A percentile compares a stretch with the other conserved stretches of the same genome.
phyloP scores from a whole-genome alignment of 2,113 vertebrate species.

The Notarius quadriscutis region DNA sequence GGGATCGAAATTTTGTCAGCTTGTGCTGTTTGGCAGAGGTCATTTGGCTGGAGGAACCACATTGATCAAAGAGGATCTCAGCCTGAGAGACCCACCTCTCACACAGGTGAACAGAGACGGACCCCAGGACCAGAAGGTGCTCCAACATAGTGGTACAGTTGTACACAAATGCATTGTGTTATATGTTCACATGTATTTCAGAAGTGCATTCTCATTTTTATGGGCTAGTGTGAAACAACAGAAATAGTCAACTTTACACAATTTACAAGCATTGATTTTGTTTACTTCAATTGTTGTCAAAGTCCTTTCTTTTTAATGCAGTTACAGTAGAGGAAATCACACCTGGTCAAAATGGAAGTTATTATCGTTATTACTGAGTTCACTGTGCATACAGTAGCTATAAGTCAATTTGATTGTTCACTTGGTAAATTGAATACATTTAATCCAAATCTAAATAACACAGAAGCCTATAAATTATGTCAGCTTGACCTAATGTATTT shows the following conservation, averaged over 20 bases:
- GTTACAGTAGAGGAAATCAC: neutral
- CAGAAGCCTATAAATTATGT: neutral
- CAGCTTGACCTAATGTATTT: neutral
- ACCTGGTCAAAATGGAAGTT: neutral
- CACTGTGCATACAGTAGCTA: neutral
- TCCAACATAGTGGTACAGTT: neutral
- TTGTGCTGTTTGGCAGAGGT: slow-evolving; percentile 33
- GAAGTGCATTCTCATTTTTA: neutral
- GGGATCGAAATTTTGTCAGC: slow-evolving; percentile 43
- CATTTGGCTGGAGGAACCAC: slow-evolving; percentile 40
- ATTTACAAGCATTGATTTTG: neutral
- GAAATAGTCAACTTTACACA: neutral
- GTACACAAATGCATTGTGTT: neutral
- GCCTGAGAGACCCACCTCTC: slow-evolving; percentile 28
- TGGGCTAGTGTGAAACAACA: neutral
- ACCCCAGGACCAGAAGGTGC: slow-evolving; percentile 1
- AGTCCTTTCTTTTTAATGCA: neutral
- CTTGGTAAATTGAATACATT: neutral
- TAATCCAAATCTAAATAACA: neutral
- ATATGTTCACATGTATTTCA: neutral
- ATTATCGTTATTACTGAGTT: neutral
- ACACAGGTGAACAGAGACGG: slow-evolving; percentile 12
- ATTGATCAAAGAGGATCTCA: slow-evolving; percentile 43
- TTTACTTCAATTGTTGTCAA: neutral
- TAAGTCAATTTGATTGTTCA: neutral